A percentile compares a stretch with the other conserved stretches of the same genome.
These are phyloP conservation scores for Drosophila austrosaltans DNA, from an alignment of 2,888 invertebrate species.

Conservation along the genomic window DNA sequence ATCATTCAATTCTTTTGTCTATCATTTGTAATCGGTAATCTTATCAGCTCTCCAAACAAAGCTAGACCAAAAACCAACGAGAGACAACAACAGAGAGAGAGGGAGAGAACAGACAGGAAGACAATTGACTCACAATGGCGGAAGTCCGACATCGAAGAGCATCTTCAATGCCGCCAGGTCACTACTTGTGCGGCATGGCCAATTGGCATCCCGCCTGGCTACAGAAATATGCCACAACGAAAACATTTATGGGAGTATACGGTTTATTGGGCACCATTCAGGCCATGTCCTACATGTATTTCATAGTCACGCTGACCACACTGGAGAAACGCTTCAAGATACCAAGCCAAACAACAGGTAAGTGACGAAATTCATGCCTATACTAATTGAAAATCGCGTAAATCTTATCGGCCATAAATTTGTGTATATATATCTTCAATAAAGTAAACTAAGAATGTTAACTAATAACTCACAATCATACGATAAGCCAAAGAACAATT, in stretches of 20 bases:
- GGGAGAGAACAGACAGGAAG: background rate
- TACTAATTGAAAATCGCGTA: background rate
- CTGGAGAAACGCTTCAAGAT: conserved; percentile 88
- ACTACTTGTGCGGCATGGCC: conserved; percentile 85
- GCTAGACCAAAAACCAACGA: conserved; percentile 21
- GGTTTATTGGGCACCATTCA: conserved; percentile 87
- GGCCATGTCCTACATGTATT: conserved; percentile 87
- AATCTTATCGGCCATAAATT: background rate
- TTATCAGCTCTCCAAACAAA: conserved; percentile 16
- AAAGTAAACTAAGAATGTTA: background rate
- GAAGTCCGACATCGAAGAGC: conserved; percentile 44
- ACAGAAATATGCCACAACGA: conserved; percentile 85
- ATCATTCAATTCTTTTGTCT: conserved; percentile 8
- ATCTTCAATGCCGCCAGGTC: conserved; percentile 55
- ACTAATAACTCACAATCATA: background rate
- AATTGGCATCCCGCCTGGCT: conserved; percentile 86
- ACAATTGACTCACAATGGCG: conserved; percentile 44
- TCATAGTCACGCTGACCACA: conserved; percentile 87
- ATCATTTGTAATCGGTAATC: conserved; percentile 22
- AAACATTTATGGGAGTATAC: conserved; percentile 86
- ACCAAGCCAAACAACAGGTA: conserved; percentile 88
- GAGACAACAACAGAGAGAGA: background rate
- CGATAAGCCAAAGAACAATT: background rate
- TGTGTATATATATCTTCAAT: background rate
- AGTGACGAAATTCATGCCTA: conserved; percentile 36